Conservation (phyloP, 2,888 invertebrate species). For the Cephus rjabovi region DNA sequence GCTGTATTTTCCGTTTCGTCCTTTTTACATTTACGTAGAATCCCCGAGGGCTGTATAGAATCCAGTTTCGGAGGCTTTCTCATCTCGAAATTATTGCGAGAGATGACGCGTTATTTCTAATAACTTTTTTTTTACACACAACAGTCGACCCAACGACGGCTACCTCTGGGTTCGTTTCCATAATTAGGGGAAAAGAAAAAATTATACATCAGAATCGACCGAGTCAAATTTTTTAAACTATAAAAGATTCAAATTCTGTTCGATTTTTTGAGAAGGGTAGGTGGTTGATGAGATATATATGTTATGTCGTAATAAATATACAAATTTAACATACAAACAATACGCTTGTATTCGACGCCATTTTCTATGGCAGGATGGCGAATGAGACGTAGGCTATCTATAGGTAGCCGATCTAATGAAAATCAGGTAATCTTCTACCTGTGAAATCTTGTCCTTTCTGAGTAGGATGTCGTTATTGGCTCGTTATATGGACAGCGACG, state of each 20-base stretch:
- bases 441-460: background rate
- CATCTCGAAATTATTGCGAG: background rate
- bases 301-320: background rate
- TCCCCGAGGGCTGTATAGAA: slow-evolving; percentile 3
- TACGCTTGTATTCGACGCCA: background rate
- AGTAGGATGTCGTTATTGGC: slow-evolving; percentile 11
- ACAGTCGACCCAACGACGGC: background rate
- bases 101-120: background rate
- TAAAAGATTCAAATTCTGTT: background rate
- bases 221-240: background rate
- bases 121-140: background rate
- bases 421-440: background rate
- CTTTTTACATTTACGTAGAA: slow-evolving; percentile 8
- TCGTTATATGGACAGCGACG: slow-evolving; percentile 19
- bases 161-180: background rate
- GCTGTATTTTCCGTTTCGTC: slow-evolving; percentile 15
- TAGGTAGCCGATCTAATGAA: background rate
- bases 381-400: background rate
- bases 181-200: background rate
- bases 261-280: no score
- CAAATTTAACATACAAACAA: background rate
- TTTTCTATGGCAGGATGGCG: background rate
- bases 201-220: background rate
- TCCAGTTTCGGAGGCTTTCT: background rate
- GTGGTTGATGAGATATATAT: no score